phyloP scores from a whole-genome alignment of 64 coral and sea anemone genomes.

The Acropora tenuis region DNA sequence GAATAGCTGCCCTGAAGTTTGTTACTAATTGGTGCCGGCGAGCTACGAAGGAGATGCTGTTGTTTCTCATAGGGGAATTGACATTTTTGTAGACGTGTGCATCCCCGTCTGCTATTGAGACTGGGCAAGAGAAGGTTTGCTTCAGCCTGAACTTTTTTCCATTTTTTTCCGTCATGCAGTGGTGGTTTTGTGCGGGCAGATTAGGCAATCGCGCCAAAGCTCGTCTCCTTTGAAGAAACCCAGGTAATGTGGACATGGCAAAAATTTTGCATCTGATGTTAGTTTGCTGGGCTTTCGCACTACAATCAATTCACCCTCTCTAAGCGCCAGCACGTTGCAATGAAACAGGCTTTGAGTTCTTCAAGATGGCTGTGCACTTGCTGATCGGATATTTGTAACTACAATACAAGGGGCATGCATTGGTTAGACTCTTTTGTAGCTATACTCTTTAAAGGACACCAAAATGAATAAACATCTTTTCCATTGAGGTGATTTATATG shows the following conservation, averaged over 20 bases:
- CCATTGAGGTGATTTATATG: not conserved
- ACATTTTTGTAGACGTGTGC: not conserved
- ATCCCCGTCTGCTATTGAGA: not conserved
- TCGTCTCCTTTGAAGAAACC: conserved; percentile 50
- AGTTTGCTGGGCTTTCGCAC: conserved; percentile 36
- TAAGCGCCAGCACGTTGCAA: conserved; percentile 30
- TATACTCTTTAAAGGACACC: too few relatives aligned
- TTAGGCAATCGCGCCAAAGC: conserved; percentile 51
- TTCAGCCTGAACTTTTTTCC: not conserved
- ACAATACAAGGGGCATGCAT: too few relatives aligned
- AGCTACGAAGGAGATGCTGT: not conserved
- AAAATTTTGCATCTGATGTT: not conserved
- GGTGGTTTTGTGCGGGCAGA: conserved; percentile 1
- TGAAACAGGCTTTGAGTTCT: not conserved
- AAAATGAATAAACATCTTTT: not conserved
- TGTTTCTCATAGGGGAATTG: not conserved
- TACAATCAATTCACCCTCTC: conserved; percentile 56
- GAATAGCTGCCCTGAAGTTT: not conserved
- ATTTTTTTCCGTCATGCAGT: not conserved
- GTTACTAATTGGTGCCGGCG: not conserved
- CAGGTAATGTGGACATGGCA: conserved; percentile 40
- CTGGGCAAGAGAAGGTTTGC: not conserved
- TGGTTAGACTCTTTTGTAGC: too few relatives aligned
- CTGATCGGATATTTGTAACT: too few relatives aligned
- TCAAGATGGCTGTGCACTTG: too few relatives aligned